phyloP scores from a whole-genome alignment of 2,797 vertebrate species.

The Anolis apletophallus region DNA sequence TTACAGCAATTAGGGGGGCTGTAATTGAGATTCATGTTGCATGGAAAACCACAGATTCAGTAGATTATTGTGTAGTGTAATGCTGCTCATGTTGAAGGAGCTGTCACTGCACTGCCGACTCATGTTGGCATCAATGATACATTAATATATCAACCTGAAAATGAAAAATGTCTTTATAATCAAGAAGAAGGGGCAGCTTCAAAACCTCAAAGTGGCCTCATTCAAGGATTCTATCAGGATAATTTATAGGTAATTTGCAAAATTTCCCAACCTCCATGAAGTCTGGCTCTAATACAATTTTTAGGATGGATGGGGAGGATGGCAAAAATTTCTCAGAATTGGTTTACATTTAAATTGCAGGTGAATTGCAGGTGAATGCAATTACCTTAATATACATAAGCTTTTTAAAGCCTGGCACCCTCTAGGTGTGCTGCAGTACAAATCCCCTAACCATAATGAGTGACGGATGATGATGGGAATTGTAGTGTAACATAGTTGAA shows the following conservation, averaged over 20 bases:
- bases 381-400: background rate
- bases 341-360: background rate
- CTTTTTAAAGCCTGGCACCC: background rate
- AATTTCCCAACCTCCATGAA: background rate
- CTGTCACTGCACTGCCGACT: background rate
- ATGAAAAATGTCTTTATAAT: conserved; percentile 43
- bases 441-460: background rate
- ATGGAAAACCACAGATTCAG: conserved; percentile 33
- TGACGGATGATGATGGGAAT: background rate
- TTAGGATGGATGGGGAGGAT: too few relatives aligned
- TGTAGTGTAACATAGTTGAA: background rate
- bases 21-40: conserved; percentile 32
- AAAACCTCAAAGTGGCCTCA: background rate
- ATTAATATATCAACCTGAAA: conserved; percentile 39
- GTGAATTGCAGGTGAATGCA: background rate
- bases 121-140: conserved; percentile 3
- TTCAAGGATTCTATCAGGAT: background rate
- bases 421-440: background rate
- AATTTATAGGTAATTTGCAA: conserved; percentile 15
- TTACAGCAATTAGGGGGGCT: conserved; percentile 25
- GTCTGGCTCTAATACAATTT: background rate
- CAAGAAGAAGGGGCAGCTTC: background rate
- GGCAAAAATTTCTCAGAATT: background rate
- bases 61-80: conserved; percentile 24
- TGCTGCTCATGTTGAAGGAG: conserved; percentile 28